Evolutionary conservation across 2,113 vertebrate species (phyloP), one percentile per base, ranked within the genome.

Genomic region (Apaloderma vittatum): DNA sequence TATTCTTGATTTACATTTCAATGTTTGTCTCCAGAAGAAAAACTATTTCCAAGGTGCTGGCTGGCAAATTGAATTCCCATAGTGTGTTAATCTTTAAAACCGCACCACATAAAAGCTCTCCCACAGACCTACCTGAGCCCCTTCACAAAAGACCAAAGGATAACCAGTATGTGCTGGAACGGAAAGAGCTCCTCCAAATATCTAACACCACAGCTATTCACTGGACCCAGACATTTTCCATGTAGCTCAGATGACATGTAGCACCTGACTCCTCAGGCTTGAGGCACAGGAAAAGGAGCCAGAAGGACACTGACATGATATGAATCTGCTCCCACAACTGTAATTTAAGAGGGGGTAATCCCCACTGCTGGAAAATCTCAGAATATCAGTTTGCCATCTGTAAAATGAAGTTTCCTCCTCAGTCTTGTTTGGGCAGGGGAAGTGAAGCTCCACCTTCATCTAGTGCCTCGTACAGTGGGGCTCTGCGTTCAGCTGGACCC

Each of bases 1-100:
- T 81, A 81, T 81, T 94, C 84, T 75, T 89, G 12, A 81, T 78
- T 95, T 92, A 94, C 94, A 59, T 89, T 88, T 92, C 86, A 51
- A 8, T 40, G 58, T 92, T 92, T 73, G 54, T 61, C 75, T 86
- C 79, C 23, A 66, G 46, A 94, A 88, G 27, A 92, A 66, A 84
- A 94, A 84, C 45, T 29, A 93, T 75, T 95, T 95, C 80, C 80
- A 95, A 73, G 48, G 52, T 89, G 73, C 37, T 3, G 1, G 32
- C 3, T 87, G 70, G 40, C 80, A 93, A 95, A 91, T 0, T 81
- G 70, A 91, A 93, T 93, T 96, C 76, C 73, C 76, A 81, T 37
- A 89, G 73, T 1, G 0, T 16, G 21, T 45, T 86, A 89, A 36
- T 75, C 48, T 54, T 78, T 84, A 45, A 52, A 92, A 78, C 52